A percentile compares a stretch with the other conserved stretches of the same genome.
These are phyloP conservation scores for Notarius lentiginosus DNA, from an alignment of 2,113 vertebrate genomes.

Conservation along the genomic window DNA sequence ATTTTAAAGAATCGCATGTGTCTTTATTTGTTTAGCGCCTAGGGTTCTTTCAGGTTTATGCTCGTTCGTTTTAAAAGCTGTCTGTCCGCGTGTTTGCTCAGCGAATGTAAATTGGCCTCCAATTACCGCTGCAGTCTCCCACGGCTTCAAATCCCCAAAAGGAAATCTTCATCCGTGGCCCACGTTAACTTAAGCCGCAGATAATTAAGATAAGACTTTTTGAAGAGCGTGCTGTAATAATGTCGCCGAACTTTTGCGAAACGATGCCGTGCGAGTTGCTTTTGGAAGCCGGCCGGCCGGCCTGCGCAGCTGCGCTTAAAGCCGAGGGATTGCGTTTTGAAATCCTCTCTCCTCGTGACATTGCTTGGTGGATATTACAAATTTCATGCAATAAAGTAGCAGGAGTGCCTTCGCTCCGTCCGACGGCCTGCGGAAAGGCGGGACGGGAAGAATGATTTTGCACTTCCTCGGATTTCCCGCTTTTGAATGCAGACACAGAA, in stretches of 20 bases:
- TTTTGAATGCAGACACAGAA: conserved; percentile 45
- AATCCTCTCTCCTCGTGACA: not conserved
- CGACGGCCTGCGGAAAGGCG: not conserved
- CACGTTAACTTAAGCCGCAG: conserved; percentile 66
- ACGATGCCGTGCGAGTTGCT: not conserved
- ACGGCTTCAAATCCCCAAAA: conserved; percentile 51
- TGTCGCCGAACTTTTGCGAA: conserved; percentile 1
- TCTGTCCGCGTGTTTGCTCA: conserved; percentile 70
- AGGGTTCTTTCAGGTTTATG: conserved; percentile 63
- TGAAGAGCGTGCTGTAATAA: conserved; percentile 32
- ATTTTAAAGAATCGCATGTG: conserved; percentile 59
- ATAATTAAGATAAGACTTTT: conserved; percentile 62
- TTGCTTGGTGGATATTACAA: not conserved
- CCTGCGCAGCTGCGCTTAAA: not conserved
- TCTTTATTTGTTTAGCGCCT: conserved; percentile 63
- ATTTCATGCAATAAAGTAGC: not conserved
- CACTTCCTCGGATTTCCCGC: conserved; percentile 27
- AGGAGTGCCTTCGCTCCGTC: not conserved
- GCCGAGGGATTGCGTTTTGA: not conserved
- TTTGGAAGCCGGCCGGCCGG: not conserved
- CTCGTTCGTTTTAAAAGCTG: conserved; percentile 64
- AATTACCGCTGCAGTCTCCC: conserved; percentile 64
- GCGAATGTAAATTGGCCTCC: conserved; percentile 73
- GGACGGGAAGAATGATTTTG: not conserved
- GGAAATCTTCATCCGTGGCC: conserved; percentile 58